Base-by-base conservation (phyloP, 2,888 invertebrate species). In the Tinea pellionella region DNA sequence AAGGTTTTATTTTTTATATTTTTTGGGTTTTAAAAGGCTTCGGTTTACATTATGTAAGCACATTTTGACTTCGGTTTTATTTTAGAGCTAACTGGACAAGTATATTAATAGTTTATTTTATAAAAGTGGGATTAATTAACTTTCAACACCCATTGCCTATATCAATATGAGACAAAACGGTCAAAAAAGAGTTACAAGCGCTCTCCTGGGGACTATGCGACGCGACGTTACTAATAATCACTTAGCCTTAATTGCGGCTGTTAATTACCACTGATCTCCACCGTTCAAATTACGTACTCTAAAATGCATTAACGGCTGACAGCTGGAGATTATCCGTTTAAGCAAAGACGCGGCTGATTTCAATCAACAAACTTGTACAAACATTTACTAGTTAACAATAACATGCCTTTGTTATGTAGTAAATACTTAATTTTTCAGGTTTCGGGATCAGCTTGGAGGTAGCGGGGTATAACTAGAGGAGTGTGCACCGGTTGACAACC, bases 241-340 rank as follows among this genome's bases (percentile, higher is more conserved):
- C 87, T 87, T 84, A 82, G 79, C 77, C 60, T 82, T 86, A 87
- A 87, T 87, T 86, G 85, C 78, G 71, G 75, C 75, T 77, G 83
- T 85, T 87, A 86, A 87, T 86, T 86, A 84, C 84, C 75, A 75
- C 73, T 74, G 85, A 86, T 87, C 86, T 85, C 80, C 76, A 80
- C 80, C 84, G 84, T 82, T 87, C 87, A 87, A 87, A 87, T 87
- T 86, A 86, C 87, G 86, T 87, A 87, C 86, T 87, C 86, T 87
- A 87, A 87, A 87, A 87, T 83, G 85, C 86, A 86, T 87, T 86
- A 87, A 84, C 77, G 80, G 69, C 81, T 85, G 86, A 86, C 86
- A 87, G 86, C 78, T 83, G 83, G 80, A 86, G 86, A 87, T 86
- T 86, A 86, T 86, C 86, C 86, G 78, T 81, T 83, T 83, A 83